Evolutionary conservation across 2,113 vertebrate genomes (phyloP).

Genomic region (Merops nubicus): DNA sequence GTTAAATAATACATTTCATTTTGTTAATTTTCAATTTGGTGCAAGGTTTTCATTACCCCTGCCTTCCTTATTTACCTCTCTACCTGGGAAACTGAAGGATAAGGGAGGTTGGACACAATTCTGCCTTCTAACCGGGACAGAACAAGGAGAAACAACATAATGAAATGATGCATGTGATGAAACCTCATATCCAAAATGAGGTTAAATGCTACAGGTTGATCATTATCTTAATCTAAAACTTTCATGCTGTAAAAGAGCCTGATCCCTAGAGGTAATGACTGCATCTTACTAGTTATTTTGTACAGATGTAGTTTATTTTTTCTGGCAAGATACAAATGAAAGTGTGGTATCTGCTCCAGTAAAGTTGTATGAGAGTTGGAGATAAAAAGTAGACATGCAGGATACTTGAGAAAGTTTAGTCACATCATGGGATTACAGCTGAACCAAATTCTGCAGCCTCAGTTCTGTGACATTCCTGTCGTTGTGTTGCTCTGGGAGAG

Average conservation of each 20-base stretch:
- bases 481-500: not conserved
- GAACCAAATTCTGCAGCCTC: not conserved
- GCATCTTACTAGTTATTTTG: not conserved
- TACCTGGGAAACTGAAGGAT: no score
- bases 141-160: not conserved
- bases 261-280: not conserved
- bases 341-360: not conserved
- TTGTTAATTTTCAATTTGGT: no score
- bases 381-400: not conserved
- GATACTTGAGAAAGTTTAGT: not conserved
- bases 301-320: not conserved
- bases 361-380: not conserved
- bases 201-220: not conserved
- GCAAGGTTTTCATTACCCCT: no score
- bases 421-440: not conserved
- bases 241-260: not conserved
- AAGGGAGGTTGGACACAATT: no score
- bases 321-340: not conserved
- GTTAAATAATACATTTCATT: no score
- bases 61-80: no score
- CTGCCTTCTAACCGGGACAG: no score
- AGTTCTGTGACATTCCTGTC: not conserved
- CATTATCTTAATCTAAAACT: not conserved
- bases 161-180: not conserved
- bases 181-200: not conserved